Base-by-base conservation (phyloP, 30 jellyfish, hydroid and myxozoan species). In the Hydra vulgaris region DNA sequence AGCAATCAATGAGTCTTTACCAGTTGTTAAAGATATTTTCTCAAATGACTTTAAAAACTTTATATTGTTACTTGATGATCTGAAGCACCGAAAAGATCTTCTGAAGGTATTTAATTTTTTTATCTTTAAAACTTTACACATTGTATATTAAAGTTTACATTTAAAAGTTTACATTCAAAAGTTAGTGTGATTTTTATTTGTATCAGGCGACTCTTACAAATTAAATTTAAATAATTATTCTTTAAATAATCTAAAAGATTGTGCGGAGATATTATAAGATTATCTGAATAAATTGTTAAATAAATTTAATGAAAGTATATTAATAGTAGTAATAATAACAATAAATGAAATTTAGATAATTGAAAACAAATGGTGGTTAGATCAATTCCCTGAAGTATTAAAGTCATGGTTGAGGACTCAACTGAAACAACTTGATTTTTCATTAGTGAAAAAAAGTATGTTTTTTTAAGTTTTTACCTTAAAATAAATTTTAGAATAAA, bases 1-100 rank as follows among this genome's bases (percentile, higher is more conserved):
- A 40, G 61, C 61, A 40, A 40, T 40, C 12, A 12, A 40, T 40
- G 8, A 40, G 61, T 40, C 61, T 40, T 40, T 40, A 40, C 61
- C 61, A 3, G 12, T 40, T 12, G 12, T 40, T 3, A 40, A 40
- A 40, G 12, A 40, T 40, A 12, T 3, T 3, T 40, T 40, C 5
- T 40, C 61, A 40, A 12, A 12, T 40, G 61, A 40, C 61, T 40
- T 40, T 12, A 40, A 40, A 40, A 70, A 21, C 56, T 17, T 75
- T 75, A 1, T 75, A 75, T 25, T 7, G 1, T 17, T 75, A 5
- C 26, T 75, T 26, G 83, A 75, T 75, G 83, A 75, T 23, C 21
- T 25, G 0, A 75, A 75, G 83, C 53, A 75, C 0, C 23, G 83
- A 71, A 75, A 75, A 75, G 23, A 22, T 25, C 21, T 25, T 25